These are phyloP conservation scores for Pseudomyrmex pallidus DNA, from an alignment of 1,140 invertebrate species.

Conservation along the genomic window DNA sequence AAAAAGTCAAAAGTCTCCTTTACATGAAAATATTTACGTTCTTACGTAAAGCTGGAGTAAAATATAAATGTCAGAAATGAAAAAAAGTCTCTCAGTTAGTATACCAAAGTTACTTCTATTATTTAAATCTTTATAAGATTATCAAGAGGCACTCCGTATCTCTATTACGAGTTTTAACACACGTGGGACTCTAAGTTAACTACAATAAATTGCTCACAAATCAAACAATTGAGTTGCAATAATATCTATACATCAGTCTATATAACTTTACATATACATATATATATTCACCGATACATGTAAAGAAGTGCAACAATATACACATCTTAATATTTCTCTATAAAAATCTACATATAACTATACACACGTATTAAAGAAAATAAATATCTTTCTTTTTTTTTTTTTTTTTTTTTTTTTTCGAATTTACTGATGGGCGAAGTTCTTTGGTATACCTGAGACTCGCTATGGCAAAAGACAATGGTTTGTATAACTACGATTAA, in stretches of 20 bases:
- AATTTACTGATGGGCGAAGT: neutral
- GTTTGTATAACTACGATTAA: conserved; percentile 16
- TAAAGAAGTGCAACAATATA: neutral
- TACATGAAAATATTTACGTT: conserved; percentile 13
- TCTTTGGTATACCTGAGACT: conserved; percentile 22
- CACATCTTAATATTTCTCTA: neutral
- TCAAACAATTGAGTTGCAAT: conserved; percentile 18
- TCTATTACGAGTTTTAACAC: neutral
- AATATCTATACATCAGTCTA: conserved; percentile 7
- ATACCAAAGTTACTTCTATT: conserved; percentile 26
- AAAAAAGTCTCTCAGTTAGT: conserved; percentile 12
- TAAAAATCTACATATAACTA: conserved; percentile 5
- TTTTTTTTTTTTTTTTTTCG: too few species aligned
- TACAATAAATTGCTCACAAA: conserved; percentile 6
- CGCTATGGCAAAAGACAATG: conserved; percentile 24
- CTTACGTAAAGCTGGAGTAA: conserved; percentile 27
- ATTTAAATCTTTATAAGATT: conserved; percentile 9
- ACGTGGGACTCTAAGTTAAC: neutral
- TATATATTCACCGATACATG: conserved; percentile 2
- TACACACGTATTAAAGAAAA: conserved; percentile 7
- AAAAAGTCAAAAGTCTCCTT: conserved; percentile 6
- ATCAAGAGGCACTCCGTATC: too few species aligned
- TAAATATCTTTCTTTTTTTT: neutral
- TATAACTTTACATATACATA: neutral
- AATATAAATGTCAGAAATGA: conserved; percentile 1